Evolutionary conservation across 2,888 invertebrate species (phyloP).

Genomic region (Anticlea derivata): DNA sequence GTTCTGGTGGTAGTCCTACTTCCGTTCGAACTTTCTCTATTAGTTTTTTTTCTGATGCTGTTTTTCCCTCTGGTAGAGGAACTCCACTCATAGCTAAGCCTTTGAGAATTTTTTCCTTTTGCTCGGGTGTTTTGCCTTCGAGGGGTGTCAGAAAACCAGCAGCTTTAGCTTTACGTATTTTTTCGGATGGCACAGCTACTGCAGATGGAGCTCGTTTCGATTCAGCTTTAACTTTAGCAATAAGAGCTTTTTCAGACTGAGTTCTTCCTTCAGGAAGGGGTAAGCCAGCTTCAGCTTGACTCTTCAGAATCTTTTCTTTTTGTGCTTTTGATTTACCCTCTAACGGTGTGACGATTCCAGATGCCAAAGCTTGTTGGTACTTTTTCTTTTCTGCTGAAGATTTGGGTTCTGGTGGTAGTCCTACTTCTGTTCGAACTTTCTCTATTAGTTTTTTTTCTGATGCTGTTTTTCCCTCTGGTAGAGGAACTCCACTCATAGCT

Average conservation of each 20-base stretch:
- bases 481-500: slow-evolving; percentile 34
- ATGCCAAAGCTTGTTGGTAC: slow-evolving; percentile 42
- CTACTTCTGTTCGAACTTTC: slow-evolving; percentile 38
- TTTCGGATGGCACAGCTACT: slow-evolving; percentile 32
- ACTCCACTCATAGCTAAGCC: slow-evolving; percentile 39
- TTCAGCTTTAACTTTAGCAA: slow-evolving; percentile 33
- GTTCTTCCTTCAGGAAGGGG: slow-evolving; percentile 46
- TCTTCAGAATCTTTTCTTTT: slow-evolving; percentile 40
- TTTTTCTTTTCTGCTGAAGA: slow-evolving; percentile 40
- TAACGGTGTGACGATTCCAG: slow-evolving; percentile 45
- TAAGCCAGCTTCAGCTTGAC: slow-evolving; percentile 39
- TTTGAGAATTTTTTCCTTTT: slow-evolving; percentile 37
- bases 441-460: slow-evolving; percentile 42
- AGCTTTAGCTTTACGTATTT: slow-evolving; percentile 41
- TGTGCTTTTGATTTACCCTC: slow-evolving; percentile 45
- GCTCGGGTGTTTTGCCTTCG: slow-evolving; percentile 41
- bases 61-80: slow-evolving; percentile 33
- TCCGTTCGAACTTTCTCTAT: slow-evolving; percentile 37
- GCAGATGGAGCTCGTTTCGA: slow-evolving; percentile 17
- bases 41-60: slow-evolving; percentile 41
- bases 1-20: slow-evolving; percentile 38
- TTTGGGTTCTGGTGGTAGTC: slow-evolving; percentile 38
- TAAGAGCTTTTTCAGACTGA: slow-evolving; percentile 39
- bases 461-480: slow-evolving; percentile 34
- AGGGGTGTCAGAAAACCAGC: slow-evolving; percentile 39